Evolutionary conservation across 2,797 vertebrate species (phyloP), one percentile per base, ranked within the genome.

Genomic region (Tenualosa ilisha): DNA sequence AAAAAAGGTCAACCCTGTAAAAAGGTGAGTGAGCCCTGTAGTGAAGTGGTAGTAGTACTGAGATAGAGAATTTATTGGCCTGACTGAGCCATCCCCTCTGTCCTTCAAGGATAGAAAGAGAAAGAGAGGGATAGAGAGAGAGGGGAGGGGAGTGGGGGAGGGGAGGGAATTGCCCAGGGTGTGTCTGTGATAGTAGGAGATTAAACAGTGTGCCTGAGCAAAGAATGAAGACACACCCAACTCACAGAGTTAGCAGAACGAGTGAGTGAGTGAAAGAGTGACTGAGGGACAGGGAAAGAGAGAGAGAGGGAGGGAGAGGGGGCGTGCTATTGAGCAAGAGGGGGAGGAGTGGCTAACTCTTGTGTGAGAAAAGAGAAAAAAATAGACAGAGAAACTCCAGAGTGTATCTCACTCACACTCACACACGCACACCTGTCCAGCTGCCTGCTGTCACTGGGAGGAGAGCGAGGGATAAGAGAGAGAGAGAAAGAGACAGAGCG

Each of bases 171-270:
- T 75, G 31, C 68, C 31, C 1, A 75, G 31, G 37, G 68, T 37
- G 68, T 75, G 68, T 50, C 63, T 40, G 82, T 79, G 85, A 49
- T 37, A 83, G 54, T 53, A 59, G 46, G 43, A 53, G 12, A 56
- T 81, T 56, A 84, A 75, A 72, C 75, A 82, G 56, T 50, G 49
- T 65, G 61, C 72, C 68, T 75, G 31, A 75, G 68, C 68, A 75
- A 75, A 75, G 68, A 75, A 75, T 75, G 89, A 50, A 83, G 93
- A 92, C 95, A 95, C 95, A 95, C 95, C 95, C 94, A 94, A 90
- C 65, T 89, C 82, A 90, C 90, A 91, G 91, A 92, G 85, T 84
- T 68, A 68, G 65, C 49, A 31, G 20, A 22, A 37, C 46, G 83
- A 24, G 65, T 63, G 85, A 84, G 82, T 43, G 83, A 56, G 63